Evolutionary conservation across 1,140 invertebrate species (phyloP), one percentile per base, ranked within the genome.

Genomic region (Hyposmocoma kahamanoa): DNA sequence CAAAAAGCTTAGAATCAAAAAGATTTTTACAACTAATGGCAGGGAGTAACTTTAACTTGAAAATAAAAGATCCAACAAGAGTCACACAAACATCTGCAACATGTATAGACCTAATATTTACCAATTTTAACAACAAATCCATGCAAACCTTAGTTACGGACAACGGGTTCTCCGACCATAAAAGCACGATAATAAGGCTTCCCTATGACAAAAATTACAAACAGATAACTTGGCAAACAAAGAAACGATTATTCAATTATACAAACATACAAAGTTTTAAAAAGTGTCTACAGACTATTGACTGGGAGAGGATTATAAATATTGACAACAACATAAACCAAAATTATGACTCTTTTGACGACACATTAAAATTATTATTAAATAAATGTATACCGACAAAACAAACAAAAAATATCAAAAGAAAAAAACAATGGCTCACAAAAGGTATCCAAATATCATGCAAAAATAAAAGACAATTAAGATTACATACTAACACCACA

Each of bases 361-460:
- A 48, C 1, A 20, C 3, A 3, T 48, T 42, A 21, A 30, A 1
- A 26, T 15, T 48, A 0, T n/a, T 48, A 19, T 48, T 21, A 28
- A 22, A 48, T 24, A 21, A 41, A 13, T 42, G 38, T 21, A 9
- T 48, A 28, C 47, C 47, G 9, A 30, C 2, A 15, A 28, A 13
- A 41, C 41, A 9, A 41, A 42, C 42, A 18, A 48, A 41, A 11
- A 21, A 41, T 17, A 42, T 38, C 10, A 18, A 48, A n/a, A 41
- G 32, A 21, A 41, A 15, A 20, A 39, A 41, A 30, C 36, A 41
- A 11, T 48, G 47, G 47, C 41, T 41, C 41, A 48, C 32, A 4
- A 48, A 41, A 41, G 47, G 47, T 3, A 41, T 41, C 6, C 10
- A 24, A 11, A 30, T 30, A 30, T 24, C 47, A 8, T 30, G 47